Conservation (phyloP, 2,888 invertebrate species). For the Eupithecia centaureata region DNA sequence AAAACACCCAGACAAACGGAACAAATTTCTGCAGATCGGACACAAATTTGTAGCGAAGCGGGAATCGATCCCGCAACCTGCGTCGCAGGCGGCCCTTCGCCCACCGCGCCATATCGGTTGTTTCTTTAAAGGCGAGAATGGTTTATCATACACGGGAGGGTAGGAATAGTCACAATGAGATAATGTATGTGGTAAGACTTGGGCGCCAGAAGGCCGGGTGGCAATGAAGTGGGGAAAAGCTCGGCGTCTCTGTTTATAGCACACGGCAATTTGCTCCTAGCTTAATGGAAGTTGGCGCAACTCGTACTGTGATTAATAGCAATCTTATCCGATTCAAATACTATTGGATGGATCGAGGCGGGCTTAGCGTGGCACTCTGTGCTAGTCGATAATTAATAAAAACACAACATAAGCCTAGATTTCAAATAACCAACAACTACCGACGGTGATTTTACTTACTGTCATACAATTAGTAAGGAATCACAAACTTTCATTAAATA, state of each 20-base stretch:
- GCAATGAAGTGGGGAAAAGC: conserved; percentile 35
- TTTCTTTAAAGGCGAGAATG: conserved; percentile 2
- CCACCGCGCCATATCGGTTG: too few species aligned
- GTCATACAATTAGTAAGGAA: not conserved
- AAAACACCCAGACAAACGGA: too few species aligned
- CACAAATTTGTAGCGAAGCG: too few species aligned
- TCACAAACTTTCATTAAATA: not conserved
- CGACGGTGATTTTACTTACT: not conserved
- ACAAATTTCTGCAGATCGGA: too few species aligned
- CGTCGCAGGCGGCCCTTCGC: too few species aligned
- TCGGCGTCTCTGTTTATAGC: conserved; percentile 41
- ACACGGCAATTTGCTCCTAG: conserved; percentile 48
- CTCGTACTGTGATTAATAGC: conserved; percentile 70
- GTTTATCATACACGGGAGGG: conserved; percentile 49
- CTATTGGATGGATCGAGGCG: conserved; percentile 60
- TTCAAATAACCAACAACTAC: not conserved
- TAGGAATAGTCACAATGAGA: conserved; percentile 36
- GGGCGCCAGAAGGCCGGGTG: conserved; percentile 37
- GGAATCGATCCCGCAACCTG: too few species aligned
- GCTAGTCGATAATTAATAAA: not conserved
- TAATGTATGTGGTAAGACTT: conserved; percentile 42
- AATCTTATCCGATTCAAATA: conserved; percentile 73
- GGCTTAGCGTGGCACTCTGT: conserved; percentile 39
- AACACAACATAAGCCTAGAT: not conserved
- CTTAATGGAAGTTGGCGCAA: conserved; percentile 61